Percentiles rank a stretch among this genome's conserved stretches.
Conservation (phyloP, 2,113 vertebrate species). For the Nycticorax nycticorax region DNA sequence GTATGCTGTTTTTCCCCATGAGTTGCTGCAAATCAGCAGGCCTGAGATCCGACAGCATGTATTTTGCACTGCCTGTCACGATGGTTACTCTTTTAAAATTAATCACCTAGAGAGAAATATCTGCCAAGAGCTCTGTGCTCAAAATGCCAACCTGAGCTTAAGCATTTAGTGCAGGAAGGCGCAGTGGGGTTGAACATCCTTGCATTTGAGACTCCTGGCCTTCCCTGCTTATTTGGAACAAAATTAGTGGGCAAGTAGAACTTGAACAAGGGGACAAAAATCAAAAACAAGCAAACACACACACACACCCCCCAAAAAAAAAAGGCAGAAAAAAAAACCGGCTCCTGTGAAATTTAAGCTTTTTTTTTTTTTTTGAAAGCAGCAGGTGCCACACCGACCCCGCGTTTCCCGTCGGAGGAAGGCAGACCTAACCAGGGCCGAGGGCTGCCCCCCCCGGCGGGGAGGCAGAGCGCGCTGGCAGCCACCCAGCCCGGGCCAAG, state of each 20-base stretch:
- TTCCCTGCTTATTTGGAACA: accelerated
- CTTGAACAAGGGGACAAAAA: neutral
- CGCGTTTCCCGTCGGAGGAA: accelerated
- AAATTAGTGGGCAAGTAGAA: accelerated
- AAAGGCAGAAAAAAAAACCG: neutral
- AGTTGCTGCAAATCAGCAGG: neutral
- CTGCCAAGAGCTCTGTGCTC: neutral
- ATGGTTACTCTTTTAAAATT: neutral
- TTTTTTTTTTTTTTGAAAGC: neutral
- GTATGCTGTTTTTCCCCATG: neutral
- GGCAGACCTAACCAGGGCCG: neutral
- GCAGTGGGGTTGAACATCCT: neutral
- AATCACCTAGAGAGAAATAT: neutral
- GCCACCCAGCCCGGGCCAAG: neutral
- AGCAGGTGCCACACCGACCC: neutral
- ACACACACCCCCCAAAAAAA: neutral
- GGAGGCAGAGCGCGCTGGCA: accelerated
- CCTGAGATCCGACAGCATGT: neutral
- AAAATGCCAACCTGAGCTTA: neutral
- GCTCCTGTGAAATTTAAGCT: neutral
- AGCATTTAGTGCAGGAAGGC: neutral
- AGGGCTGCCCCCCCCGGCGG: neutral
- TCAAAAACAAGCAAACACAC: neutral
- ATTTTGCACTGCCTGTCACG: neutral
- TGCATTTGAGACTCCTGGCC: accelerated